phyloP scores from a whole-genome alignment of 2,113 vertebrate species.

The Paraplagusia blochii region DNA sequence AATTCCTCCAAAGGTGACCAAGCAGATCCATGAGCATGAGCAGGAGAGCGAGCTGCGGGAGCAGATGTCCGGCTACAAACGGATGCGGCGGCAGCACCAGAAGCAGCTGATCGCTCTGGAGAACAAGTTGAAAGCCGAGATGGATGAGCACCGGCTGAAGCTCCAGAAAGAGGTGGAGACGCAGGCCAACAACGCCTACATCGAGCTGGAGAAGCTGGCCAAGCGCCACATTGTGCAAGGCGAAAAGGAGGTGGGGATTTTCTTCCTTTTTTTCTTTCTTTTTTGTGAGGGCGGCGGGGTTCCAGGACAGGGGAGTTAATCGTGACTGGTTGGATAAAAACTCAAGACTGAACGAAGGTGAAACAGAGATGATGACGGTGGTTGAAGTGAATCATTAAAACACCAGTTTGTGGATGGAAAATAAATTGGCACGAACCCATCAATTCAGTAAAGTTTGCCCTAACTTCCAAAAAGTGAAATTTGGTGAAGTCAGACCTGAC shows the following conservation, averaged over 20 bases:
- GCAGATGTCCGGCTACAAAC: conserved; percentile 99
- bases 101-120: conserved; percentile 99
- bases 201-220: conserved; percentile 98
- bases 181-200: conserved; percentile 98
- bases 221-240: conserved; percentile 92
- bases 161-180: conserved; percentile 99
- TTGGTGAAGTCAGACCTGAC: neutral
- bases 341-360: too few relatives aligned
- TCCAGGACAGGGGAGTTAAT: conserved; percentile 6
- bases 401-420: too few relatives aligned
- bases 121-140: conserved; percentile 99
- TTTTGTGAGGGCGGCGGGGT: neutral
- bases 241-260: conserved; percentile 90
- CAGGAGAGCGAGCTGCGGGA: conserved; percentile 99
- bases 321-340: neutral
- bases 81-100: conserved; percentile 99
- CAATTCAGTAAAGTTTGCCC: too few relatives aligned
- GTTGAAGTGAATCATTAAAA: neutral
- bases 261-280: too few relatives aligned
- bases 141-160: conserved; percentile 99
- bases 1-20: conserved; percentile 84
- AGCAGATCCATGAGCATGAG: conserved; percentile 99
- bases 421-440: too few relatives aligned
- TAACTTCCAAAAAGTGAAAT: neutral
- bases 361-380: conserved; percentile 2